These are phyloP conservation scores for Gorsachius magnificus DNA, from an alignment of 2,797 vertebrate genomes.

Conservation along the genomic window DNA sequence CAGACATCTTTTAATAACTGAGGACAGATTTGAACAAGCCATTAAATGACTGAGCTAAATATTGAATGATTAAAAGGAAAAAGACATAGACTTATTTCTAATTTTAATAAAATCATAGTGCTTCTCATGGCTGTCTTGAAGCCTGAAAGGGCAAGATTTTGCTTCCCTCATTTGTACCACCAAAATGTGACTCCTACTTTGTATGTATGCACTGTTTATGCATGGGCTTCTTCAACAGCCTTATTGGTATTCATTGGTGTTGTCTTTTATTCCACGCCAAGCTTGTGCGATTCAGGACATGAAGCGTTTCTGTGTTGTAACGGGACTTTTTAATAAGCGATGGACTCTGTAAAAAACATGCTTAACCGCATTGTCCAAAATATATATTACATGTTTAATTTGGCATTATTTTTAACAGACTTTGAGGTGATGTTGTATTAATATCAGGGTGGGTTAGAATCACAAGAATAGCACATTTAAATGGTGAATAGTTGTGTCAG, in stretches of 20 bases:
- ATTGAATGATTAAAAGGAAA: conserved; percentile 1
- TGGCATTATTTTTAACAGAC: background rate
- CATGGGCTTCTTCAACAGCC: background rate
- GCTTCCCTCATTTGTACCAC: background rate
- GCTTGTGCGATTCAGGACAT: background rate
- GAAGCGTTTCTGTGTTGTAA: background rate
- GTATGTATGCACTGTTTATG: background rate
- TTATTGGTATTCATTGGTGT: background rate
- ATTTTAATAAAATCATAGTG: background rate
- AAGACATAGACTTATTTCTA: background rate
- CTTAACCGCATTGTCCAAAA: background rate
- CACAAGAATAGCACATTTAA: background rate
- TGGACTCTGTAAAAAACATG: background rate
- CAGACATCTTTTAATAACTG: background rate
- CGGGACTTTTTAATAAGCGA: background rate
- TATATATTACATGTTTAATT: background rate
- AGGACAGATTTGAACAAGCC: background rate
- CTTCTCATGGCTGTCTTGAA: background rate
- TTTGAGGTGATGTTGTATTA: background rate
- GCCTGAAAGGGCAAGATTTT: background rate
- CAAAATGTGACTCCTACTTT: background rate
- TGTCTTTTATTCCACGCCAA: background rate
- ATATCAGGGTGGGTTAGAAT: background rate
- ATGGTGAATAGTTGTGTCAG: background rate
- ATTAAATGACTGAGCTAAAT: conserved; percentile 11